These are phyloP conservation scores for Geococcyx californianus DNA, from an alignment of 2,113 vertebrate species.

Conservation along the genomic window DNA sequence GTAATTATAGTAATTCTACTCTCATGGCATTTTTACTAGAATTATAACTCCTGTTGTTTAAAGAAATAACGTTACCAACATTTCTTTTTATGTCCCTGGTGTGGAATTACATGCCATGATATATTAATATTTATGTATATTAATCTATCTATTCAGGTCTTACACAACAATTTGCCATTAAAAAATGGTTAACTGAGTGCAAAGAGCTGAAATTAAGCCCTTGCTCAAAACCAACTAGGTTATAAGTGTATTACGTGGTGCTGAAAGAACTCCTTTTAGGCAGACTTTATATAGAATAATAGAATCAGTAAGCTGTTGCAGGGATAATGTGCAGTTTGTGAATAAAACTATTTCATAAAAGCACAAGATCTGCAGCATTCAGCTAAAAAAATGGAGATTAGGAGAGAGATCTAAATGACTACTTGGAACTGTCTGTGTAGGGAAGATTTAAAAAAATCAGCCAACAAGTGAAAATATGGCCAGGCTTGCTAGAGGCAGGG, in stretches of 20 bases:
- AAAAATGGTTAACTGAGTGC: neutral
- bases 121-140: neutral
- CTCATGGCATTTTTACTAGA: neutral
- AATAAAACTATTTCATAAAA: neutral
- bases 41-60: neutral
- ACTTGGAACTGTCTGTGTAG: neutral
- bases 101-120: neutral
- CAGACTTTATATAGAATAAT: no score
- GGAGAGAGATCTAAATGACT: neutral
- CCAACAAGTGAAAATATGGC: neutral
- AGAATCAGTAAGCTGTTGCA: neutral
- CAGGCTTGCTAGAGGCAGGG: neutral
- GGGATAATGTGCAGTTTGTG: neutral
- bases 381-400: neutral
- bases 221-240: neutral
- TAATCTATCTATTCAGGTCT: neutral
- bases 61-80: neutral
- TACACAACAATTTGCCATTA: neutral
- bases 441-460: neutral
- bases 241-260: neutral
- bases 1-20: neutral
- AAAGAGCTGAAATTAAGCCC: neutral
- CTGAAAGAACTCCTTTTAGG: neutral
- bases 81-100: neutral
- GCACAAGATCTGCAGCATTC: neutral